Evolutionary conservation across 2,888 invertebrate species (phyloP), one percentile per base, ranked within the genome.

Genomic region (Rhodophaea formosa): DNA sequence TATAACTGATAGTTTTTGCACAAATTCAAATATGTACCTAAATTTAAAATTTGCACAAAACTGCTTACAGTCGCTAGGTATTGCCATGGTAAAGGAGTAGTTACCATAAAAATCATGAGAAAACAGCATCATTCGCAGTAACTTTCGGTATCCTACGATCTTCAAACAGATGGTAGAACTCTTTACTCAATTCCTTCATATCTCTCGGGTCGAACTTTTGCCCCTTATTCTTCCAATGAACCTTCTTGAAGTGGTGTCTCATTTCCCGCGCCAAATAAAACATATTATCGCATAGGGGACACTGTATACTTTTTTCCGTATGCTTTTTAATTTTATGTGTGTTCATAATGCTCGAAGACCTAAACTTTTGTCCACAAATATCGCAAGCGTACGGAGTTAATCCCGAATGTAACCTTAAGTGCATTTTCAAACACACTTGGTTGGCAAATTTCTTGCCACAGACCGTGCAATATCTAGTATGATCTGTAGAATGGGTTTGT

Each of bases 181-280:
- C 66, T n/a, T 61, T 61, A 2, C 45, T 44, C 23, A 69, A 47
- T 10, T 67, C 67, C 32, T 67, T 63, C 8, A 68, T 61, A 42
- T 67, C 65, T 47, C 61, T 62, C 3, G 65, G 67, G 46, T 70
- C 64, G 45, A 68, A 67, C 17, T 65, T 65, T 43, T 61, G 62
- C 8, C 62, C 64, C 44, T 64, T 68, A 55, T 62, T 61, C 35
- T 63, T 65, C 67, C 68, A 69, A 58, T 71, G 71, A 1, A 65
- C 64, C 45, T 66, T 69, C 44, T 69, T 70, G n/a, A 70, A 67
- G 58, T 71, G 71, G 23, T 60, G 59, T 35, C 70, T 63, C 63
- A 71, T 66, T 52, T 68, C 65, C 12, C 66, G 63, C 0, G 58
- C 59, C 16, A 67, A 59, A 45, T 64, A 59, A 57, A 66, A 68